phyloP scores from a whole-genome alignment of 2,888 invertebrate genomes.

The Rhamnusium bicolor region DNA sequence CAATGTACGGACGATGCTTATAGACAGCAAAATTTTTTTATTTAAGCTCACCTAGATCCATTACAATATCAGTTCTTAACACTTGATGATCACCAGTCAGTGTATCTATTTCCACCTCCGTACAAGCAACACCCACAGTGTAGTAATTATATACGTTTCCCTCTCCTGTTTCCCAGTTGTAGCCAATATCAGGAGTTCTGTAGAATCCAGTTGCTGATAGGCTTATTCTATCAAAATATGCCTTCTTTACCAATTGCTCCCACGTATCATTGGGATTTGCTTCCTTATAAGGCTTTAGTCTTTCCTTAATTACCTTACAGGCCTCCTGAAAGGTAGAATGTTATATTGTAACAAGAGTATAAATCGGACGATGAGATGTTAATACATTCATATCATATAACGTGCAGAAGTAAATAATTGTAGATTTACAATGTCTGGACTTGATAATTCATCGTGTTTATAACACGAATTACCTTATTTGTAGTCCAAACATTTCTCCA shows the following conservation, averaged over 20 bases:
- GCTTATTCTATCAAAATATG: slow-evolving; percentile 84
- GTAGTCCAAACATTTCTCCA: too few relatives aligned
- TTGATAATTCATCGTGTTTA: too few relatives aligned
- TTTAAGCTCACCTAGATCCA: slow-evolving; percentile 83
- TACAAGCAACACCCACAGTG: slow-evolving; percentile 88
- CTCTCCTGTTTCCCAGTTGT: slow-evolving; percentile 79
- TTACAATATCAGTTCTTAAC: slow-evolving; percentile 92
- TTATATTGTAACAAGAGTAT: too few relatives aligned
- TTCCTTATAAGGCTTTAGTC: slow-evolving; percentile 83
- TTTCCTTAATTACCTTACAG: slow-evolving; percentile 81
- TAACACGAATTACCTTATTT: too few relatives aligned
- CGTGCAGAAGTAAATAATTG: too few relatives aligned
- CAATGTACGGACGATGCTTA: too few relatives aligned
- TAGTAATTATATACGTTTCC: slow-evolving; percentile 88
- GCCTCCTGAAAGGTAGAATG: slow-evolving; percentile 73
- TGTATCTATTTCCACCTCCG: slow-evolving; percentile 94
- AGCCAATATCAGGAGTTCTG: slow-evolving; percentile 82
- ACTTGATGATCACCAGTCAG: slow-evolving; percentile 95
- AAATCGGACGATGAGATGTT: too few relatives aligned
- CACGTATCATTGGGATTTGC: slow-evolving; percentile 85
- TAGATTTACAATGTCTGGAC: too few relatives aligned
- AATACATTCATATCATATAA: too few relatives aligned
- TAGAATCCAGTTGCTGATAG: slow-evolving; percentile 90
- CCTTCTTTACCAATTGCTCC: slow-evolving; percentile 87
- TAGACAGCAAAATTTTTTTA: too few relatives aligned